phyloP scores from a whole-genome alignment of 2,888 invertebrate species.

The Theretra japonica region DNA sequence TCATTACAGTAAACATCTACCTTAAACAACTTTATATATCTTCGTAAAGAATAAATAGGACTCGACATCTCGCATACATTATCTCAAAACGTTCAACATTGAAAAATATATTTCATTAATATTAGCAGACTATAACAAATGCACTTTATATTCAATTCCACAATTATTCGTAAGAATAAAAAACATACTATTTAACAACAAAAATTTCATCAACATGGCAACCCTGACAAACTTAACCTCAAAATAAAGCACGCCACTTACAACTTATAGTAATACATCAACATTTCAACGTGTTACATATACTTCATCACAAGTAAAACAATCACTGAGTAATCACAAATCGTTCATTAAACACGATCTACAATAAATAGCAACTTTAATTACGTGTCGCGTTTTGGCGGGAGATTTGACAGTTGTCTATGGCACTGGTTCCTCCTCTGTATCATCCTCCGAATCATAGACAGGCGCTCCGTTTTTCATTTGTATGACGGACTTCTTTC shows the following conservation, averaged over 20 bases:
- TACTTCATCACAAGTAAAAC: constrained; percentile 60
- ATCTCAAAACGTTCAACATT: constrained; percentile 53
- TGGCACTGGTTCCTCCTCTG: constrained; percentile 87
- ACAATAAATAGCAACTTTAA: constrained; percentile 35
- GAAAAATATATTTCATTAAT: constrained; percentile 62
- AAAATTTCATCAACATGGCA: constrained; percentile 70
- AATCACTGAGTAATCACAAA: constrained; percentile 70
- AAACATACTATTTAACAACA: constrained; percentile 39
- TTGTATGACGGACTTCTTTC: constrained; percentile 85
- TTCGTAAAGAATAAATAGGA: constrained; percentile 59
- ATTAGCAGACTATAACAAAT: constrained; percentile 67
- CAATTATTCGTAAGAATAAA: constrained; percentile 50
- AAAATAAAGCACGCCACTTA: constrained; percentile 52
- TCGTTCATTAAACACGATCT: constrained; percentile 34
- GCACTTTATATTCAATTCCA: constrained; percentile 71
- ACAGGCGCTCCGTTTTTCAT: constrained; percentile 83
- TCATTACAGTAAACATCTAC: constrained; percentile 15
- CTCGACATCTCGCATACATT: constrained; percentile 45
- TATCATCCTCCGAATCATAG: constrained; percentile 86
- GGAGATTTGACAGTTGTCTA: constrained; percentile 63
- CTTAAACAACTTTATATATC: constrained; percentile 22
- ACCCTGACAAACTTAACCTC: constrained; percentile 56
- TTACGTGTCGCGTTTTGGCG: constrained; percentile 43
- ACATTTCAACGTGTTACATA: constrained; percentile 46
- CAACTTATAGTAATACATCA: constrained; percentile 44